Evolutionary conservation across 2,113 vertebrate species (phyloP).

Genomic region (Parus major): DNA sequence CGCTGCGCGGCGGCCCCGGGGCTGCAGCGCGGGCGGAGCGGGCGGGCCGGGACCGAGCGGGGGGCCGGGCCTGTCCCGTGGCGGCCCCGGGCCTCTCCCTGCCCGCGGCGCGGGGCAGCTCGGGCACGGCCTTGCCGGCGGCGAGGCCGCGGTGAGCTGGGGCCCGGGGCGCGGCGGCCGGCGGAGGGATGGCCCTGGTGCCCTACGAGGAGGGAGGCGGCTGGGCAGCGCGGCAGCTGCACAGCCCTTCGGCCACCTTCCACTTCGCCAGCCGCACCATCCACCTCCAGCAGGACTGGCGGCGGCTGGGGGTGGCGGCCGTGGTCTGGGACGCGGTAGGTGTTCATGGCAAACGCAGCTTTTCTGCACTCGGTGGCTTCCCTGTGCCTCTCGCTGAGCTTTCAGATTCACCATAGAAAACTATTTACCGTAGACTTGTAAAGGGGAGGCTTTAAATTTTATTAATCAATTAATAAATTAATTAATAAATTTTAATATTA

Average conservation of each 20-base stretch:
- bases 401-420: neutral
- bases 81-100: neutral
- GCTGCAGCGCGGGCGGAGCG: no score
- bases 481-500: neutral
- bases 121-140: neutral
- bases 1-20: no score
- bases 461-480: no score
- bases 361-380: accelerated
- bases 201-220: slow-evolving; percentile 77
- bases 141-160: neutral
- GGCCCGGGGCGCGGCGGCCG: neutral
- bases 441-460: neutral
- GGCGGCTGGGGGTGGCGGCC: slow-evolving; percentile 87
- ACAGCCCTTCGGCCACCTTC: slow-evolving; percentile 79
- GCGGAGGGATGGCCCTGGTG: slow-evolving; percentile 85
- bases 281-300: slow-evolving; percentile 88
- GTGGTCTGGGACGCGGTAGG: slow-evolving; percentile 95
- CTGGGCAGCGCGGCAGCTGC: slow-evolving; percentile 81
- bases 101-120: neutral
- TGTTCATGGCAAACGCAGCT: accelerated
- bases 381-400: neutral
- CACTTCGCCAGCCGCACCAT: slow-evolving; percentile 81
- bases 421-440: neutral
- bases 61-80: neutral
- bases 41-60: no score